Percentiles rank a stretch among this genome's conserved stretches.
These are phyloP conservation scores for Patella ulyssiponensis DNA, from an alignment of 2,888 invertebrate genomes.

Conservation along the genomic window DNA sequence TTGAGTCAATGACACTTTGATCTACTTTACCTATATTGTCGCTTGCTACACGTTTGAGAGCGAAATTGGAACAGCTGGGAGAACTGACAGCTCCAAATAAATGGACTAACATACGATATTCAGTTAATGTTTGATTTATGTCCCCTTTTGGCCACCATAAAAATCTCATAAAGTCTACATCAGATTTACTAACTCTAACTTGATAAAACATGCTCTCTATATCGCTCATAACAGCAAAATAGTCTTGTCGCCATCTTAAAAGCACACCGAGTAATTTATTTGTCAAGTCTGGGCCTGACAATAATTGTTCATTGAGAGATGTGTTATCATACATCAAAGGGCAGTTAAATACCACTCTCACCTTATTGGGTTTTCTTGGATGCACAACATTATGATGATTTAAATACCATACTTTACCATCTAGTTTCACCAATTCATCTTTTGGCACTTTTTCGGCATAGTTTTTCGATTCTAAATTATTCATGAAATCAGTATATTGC, in stretches of 20 bases:
- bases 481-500: conserved; percentile 25
- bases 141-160: conserved; percentile 24
- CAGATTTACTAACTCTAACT: conserved; percentile 23
- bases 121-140: not conserved
- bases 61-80: conserved; percentile 25
- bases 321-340: conserved; percentile 27
- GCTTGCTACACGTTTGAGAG: conserved; percentile 10
- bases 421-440: not conserved
- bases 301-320: conserved; percentile 32
- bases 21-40: not conserved
- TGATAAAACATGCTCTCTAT: conserved; percentile 39
- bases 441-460: too few species aligned
- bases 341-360: conserved; percentile 38
- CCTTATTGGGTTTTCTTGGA: conserved; percentile 24
- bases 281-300: conserved; percentile 33
- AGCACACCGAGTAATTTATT: conserved; percentile 34
- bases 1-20: conserved; percentile 11
- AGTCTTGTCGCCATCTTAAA: conserved; percentile 32
- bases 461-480: conserved; percentile 24
- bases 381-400: conserved; percentile 20
- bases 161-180: conserved; percentile 29
- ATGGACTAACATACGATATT: conserved; percentile 25
- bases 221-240: conserved; percentile 31
- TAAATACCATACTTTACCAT: conserved; percentile 21
- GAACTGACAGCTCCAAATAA: conserved; percentile 20